Conservation (phyloP, 2,888 invertebrate species). For the Tipula lateralis region DNA sequence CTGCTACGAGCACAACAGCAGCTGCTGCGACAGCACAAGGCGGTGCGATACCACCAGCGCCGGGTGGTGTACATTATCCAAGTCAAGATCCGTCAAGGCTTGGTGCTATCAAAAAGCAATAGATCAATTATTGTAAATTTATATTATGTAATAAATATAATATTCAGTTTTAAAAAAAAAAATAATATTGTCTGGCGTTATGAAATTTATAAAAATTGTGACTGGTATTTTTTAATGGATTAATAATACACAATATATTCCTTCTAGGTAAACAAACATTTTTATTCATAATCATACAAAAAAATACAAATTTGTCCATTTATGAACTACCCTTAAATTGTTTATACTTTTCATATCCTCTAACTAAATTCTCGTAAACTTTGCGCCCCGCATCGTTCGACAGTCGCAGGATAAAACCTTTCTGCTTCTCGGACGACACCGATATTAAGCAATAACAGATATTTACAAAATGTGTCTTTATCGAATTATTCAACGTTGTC, state of each 20-base stretch:
- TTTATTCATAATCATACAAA: background rate
- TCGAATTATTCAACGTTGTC: constrained; percentile 37
- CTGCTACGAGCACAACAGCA: constrained; percentile 40
- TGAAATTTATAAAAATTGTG: too few relatives aligned
- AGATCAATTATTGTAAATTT: background rate
- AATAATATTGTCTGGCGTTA: too few relatives aligned
- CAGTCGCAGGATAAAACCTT: constrained; percentile 45
- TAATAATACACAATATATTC: background rate
- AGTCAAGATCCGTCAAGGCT: constrained; percentile 94
- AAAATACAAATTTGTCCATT: background rate
- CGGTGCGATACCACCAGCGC: constrained; percentile 51
- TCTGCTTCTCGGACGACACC: constrained; percentile 46
- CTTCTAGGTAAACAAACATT: background rate
- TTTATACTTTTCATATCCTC: constrained; percentile 46
- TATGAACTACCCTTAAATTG: constrained; percentile 44
- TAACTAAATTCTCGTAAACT: constrained; percentile 43
- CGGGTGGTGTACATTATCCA: constrained; percentile 79
- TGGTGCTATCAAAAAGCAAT: constrained; percentile 58
- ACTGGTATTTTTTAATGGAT: background rate
- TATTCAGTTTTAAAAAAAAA: background rate
- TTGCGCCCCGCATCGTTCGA: constrained; percentile 46
- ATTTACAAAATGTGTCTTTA: constrained; percentile 46
- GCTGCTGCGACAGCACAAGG: constrained; percentile 35
- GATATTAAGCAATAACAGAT: constrained; percentile 46
- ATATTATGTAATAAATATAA: background rate